Evolutionary conservation across 2,888 invertebrate species (phyloP).

Genomic region (Liodrosophila aerea): DNA sequence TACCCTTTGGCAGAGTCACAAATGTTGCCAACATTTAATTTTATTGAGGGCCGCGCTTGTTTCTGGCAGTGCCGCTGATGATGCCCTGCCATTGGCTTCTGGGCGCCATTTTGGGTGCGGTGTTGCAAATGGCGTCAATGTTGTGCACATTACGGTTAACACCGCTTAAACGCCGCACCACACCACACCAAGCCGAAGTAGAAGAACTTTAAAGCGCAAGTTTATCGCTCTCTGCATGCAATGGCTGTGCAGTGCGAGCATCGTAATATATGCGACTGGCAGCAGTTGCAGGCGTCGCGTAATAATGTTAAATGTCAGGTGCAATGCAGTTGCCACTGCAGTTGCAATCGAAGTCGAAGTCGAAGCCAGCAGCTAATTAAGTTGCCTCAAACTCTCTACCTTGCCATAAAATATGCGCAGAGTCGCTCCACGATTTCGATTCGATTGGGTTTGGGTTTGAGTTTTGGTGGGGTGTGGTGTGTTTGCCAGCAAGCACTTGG

Average conservation of each 20-base stretch:
- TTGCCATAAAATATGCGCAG: constrained; percentile 64
- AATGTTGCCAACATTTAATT: constrained; percentile 56
- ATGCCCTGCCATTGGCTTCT: constrained; percentile 3
- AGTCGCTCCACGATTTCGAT: constrained; percentile 16
- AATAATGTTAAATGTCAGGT: constrained; percentile 75
- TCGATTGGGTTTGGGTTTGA: constrained; percentile 20
- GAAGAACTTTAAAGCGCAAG: constrained; percentile 51
- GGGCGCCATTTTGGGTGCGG: constrained; percentile 42
- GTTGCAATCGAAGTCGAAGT: constrained; percentile 32
- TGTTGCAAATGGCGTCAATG: constrained; percentile 61
- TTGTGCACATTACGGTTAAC: constrained; percentile 72
- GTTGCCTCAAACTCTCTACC: constrained; percentile 46
- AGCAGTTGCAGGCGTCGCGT: constrained; percentile 54
- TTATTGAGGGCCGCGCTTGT: constrained; percentile 36
- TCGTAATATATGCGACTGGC: constrained; percentile 55
- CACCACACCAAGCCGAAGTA: constrained; percentile 18
- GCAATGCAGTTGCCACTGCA: constrained; percentile 57
- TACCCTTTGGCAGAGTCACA: constrained; percentile 48
- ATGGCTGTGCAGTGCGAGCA: constrained; percentile 22
- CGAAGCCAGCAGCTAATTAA: constrained; percentile 65
- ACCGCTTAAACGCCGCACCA: constrained; percentile 42
- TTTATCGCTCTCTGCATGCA: constrained; percentile 42
- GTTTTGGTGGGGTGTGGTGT: neutral
- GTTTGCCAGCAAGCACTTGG: constrained; percentile 27
- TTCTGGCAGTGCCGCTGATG: neutral